A percentile compares a stretch with the other conserved stretches of the same genome.
Evolutionary conservation across 2,797 vertebrate genomes (phyloP).

Genomic region (Ispidina picta): DNA sequence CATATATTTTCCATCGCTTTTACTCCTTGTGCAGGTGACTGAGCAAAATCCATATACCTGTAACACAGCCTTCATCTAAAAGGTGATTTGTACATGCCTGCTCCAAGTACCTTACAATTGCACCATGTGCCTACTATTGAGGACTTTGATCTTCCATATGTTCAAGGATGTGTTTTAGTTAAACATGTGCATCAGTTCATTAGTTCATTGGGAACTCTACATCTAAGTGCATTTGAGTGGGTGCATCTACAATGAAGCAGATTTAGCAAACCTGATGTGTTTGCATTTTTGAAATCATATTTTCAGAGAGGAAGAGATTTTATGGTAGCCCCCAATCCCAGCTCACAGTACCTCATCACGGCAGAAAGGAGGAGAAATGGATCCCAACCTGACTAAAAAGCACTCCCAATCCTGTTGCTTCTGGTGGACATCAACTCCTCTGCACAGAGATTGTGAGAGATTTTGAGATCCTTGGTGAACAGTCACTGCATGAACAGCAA

Average conservation of each 20-base stretch:
- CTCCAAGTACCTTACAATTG: background rate
- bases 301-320: background rate
- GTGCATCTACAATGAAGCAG: background rate
- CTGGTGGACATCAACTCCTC: background rate
- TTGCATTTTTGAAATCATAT: background rate
- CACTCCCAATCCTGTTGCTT: rapidly evolving
- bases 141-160: background rate
- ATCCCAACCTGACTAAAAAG: background rate
- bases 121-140: background rate
- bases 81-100: background rate
- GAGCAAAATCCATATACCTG: background rate
- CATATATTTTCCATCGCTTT: background rate
- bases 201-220: background rate
- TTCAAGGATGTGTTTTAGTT: background rate
- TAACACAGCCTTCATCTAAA: background rate
- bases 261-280: background rate
- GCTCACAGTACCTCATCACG: background rate
- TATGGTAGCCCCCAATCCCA: background rate
- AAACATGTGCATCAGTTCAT: background rate
- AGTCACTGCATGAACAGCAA: background rate
- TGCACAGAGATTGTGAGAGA: background rate
- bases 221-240: background rate
- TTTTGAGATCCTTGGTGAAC: background rate
- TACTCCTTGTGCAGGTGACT: background rate
- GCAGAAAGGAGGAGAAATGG: background rate